Base-by-base conservation (phyloP, 2,113 vertebrate species). In the Sinosuthora webbiana region DNA sequence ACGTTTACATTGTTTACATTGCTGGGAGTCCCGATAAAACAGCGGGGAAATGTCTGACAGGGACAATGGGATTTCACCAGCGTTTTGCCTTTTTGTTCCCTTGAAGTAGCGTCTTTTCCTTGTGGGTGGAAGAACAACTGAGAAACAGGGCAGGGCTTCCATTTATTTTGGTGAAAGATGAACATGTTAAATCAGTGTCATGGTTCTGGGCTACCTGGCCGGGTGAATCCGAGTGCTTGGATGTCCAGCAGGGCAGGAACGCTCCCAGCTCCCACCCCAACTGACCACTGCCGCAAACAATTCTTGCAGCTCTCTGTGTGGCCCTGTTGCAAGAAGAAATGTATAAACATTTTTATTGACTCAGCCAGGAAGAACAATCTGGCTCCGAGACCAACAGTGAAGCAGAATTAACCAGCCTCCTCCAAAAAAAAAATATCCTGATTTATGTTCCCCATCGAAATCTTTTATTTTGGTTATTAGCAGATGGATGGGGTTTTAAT, bases 341-440 rank as follows among this genome's bases (percentile, higher is more conserved):
- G 35, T 83, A 84, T 50, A 93, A 96, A 95, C 79, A 86, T 65
- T 94, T 95, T 80, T 85, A 91, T 83, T 95, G 87, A 91, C 90
- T 96, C 75, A 90, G 57, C n/a, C 90, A 91, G 78, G 78, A 93
- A 74, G 84, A 95, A 76, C 42, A 60, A 67, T 88, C 39, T 83
- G 88, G 63, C 78, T 83, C 88, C 3, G 30, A 68, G 70, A 65
- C 27, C 31, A 67, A 55, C 50, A 78, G 42, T 6, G 69, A 74
- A 45, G 41, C 37, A 74, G 55, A 47, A 60, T 87, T 63, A 92
- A 85, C 23, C 73, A 57, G 33, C 33, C 55, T 83, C 17, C 75
- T 79, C 70, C 69, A 55, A 57, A 83, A 83, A 90, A 45, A 55
- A 57, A 83, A 83, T 88, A 45, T 14, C 76, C 37, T 77, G 68